Conservation (phyloP, 2,888 invertebrate genomes). For the Scaptomyza caliginosa region DNA sequence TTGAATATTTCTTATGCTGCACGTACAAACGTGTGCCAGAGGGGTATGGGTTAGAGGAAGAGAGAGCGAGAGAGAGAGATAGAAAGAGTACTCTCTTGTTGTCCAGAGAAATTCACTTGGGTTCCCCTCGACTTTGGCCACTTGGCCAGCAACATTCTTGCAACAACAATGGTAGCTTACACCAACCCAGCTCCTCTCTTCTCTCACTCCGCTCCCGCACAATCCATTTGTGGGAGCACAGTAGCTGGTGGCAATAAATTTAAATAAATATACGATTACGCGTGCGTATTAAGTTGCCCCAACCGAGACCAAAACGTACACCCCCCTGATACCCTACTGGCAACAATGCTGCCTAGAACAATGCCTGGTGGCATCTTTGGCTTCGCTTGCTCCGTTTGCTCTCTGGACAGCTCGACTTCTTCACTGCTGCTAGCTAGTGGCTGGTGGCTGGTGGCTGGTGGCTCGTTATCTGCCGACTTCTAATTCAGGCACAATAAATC, state of each 20-base stretch:
- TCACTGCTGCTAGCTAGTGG: conserved; percentile 17
- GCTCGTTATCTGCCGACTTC: conserved; percentile 79
- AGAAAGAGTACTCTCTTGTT: background rate
- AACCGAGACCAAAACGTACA: conserved; percentile 24
- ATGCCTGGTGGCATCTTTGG: conserved; percentile 47
- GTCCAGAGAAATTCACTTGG: conserved; percentile 44
- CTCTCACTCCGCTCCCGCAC: too few species aligned
- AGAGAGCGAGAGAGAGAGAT: background rate
- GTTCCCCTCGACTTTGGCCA: conserved; percentile 32
- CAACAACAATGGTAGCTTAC: conserved; percentile 16
- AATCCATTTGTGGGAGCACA: conserved; percentile 34
- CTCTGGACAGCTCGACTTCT: conserved; percentile 11
- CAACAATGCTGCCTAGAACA: conserved; percentile 58
- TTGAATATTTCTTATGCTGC: conserved; percentile 77
- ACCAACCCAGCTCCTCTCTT: background rate
- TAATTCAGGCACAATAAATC: conserved; percentile 78
- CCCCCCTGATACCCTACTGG: background rate
- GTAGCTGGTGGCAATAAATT: conserved; percentile 76
- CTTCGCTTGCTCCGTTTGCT: conserved; percentile 7
- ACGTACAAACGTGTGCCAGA: conserved; percentile 34
- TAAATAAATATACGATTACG: conserved; percentile 81
- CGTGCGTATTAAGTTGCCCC: conserved; percentile 80
- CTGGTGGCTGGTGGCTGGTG: conserved; percentile 49
- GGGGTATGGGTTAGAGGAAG: background rate
- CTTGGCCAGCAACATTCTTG: conserved; percentile 35